Conservation (phyloP, 2,888 invertebrate species). For the Chesias legatella region DNA sequence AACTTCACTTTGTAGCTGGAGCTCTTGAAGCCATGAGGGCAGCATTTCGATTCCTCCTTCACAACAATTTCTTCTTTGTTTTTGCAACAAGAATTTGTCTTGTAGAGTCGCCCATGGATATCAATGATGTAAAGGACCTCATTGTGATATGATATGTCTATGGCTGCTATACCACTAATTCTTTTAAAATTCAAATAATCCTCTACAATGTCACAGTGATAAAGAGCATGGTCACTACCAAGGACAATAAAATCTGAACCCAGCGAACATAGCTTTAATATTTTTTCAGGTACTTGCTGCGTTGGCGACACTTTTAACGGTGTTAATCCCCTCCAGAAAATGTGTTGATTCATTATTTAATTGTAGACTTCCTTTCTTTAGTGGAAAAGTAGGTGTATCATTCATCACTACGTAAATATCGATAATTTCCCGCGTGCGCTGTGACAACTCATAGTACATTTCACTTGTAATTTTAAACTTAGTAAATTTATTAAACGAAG, state of each 20-base stretch:
- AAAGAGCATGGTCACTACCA: constrained; percentile 71
- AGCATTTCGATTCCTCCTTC: constrained; percentile 83
- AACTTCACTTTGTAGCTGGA: constrained; percentile 82
- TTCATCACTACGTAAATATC: constrained; percentile 33
- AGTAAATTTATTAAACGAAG: background rate
- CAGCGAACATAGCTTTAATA: constrained; percentile 66
- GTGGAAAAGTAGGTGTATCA: constrained; percentile 41
- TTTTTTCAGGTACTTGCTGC: constrained; percentile 69
- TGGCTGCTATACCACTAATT: constrained; percentile 75
- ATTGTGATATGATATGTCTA: constrained; percentile 83
- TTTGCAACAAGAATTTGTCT: constrained; percentile 77
- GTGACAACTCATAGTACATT: constrained; percentile 21
- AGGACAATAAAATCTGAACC: constrained; percentile 63
- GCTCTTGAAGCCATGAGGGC: constrained; percentile 83
- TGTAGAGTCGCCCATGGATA: constrained; percentile 81
- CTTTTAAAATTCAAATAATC: constrained; percentile 66
- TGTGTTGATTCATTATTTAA: constrained; percentile 72
- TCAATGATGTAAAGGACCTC: constrained; percentile 82
- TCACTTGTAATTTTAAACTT: constrained; percentile 5
- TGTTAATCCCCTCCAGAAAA: constrained; percentile 71
- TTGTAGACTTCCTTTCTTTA: constrained; percentile 37
- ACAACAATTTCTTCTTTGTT: constrained; percentile 81
- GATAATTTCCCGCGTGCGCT: constrained; percentile 9
- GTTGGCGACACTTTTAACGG: constrained; percentile 52
- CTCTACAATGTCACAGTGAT: constrained; percentile 60